phyloP scores from a whole-genome alignment of 92 coral and sea anemone species.

The Porites rus region DNA sequence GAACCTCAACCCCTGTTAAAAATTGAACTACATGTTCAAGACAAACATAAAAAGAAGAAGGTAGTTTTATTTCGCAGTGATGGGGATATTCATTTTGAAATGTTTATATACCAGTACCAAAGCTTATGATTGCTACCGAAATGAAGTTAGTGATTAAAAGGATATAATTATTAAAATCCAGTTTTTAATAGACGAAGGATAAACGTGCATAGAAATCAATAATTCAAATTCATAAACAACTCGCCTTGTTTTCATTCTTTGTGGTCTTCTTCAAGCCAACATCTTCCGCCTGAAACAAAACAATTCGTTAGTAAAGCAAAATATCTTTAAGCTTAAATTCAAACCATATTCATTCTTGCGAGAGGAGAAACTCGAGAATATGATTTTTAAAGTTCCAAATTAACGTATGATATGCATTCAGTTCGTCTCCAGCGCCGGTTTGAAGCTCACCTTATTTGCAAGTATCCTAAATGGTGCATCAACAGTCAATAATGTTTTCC shows the following conservation, averaged over 20 bases:
- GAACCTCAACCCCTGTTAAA: too few relatives aligned
- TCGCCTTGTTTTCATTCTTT: constrained; percentile 47
- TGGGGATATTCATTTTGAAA: too few relatives aligned
- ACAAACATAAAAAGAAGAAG: too few relatives aligned
- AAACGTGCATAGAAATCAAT: background rate
- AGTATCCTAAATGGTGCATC: constrained; percentile 78
- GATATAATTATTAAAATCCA: background rate
- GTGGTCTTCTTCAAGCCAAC: constrained; percentile 75
- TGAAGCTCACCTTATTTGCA: constrained; percentile 67
- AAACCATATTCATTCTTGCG: background rate
- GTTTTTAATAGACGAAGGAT: background rate
- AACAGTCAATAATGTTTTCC: constrained; percentile 71
- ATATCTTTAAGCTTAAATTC: background rate
- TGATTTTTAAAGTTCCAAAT: too few relatives aligned
- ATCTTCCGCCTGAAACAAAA: constrained; percentile 83
- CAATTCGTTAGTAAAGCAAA: background rate
- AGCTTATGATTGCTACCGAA: too few relatives aligned
- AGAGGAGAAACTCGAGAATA: too few relatives aligned
- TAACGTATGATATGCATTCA: too few relatives aligned
- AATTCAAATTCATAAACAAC: constrained; percentile 1
- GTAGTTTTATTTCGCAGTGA: too few relatives aligned
- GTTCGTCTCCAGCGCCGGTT: too few relatives aligned
- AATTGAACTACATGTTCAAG: too few relatives aligned
- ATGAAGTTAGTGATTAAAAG: too few relatives aligned
- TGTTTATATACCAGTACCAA: too few relatives aligned